phyloP scores from a whole-genome alignment of 2,888 invertebrate genomes.

The Formica aserva region DNA sequence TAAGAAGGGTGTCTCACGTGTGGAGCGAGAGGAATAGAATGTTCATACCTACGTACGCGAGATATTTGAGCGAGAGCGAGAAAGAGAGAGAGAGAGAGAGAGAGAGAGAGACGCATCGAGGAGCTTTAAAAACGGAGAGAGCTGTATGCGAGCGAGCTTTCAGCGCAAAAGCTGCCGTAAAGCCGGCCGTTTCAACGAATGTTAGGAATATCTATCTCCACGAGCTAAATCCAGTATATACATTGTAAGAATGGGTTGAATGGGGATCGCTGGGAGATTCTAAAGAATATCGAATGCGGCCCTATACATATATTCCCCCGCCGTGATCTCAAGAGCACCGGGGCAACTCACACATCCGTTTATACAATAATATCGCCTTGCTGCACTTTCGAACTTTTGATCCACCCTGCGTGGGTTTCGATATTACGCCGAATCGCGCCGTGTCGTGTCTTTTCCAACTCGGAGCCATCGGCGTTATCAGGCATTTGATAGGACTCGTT shows the following conservation, averaged over 20 bases:
- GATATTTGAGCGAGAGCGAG: slow-evolving; percentile 7
- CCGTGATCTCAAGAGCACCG: slow-evolving; percentile 56
- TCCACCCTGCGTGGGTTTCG: slow-evolving; percentile 30
- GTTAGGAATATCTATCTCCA: slow-evolving; percentile 77
- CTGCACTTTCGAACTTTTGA: slow-evolving; percentile 58
- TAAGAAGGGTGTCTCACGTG: neutral
- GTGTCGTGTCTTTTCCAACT: slow-evolving; percentile 41
- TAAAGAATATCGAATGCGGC: slow-evolving; percentile 76
- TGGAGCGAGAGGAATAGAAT: slow-evolving; percentile 16
- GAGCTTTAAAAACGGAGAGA: slow-evolving; percentile 41
- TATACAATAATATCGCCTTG: slow-evolving; percentile 47
- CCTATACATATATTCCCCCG: slow-evolving; percentile 59
- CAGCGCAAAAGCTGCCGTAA: slow-evolving; percentile 75
- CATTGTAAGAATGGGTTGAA: slow-evolving; percentile 78
- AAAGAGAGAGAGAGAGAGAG: no score
- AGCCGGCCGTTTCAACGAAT: slow-evolving; percentile 78
- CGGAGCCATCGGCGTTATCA: slow-evolving; percentile 51
- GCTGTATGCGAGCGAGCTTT: slow-evolving; percentile 72
- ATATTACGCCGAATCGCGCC: slow-evolving; percentile 36
- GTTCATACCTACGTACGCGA: slow-evolving; percentile 30
- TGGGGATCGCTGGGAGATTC: slow-evolving; percentile 67
- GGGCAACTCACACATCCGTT: slow-evolving; percentile 45
- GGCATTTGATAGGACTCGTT: slow-evolving; percentile 5
- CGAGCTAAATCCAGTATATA: slow-evolving; percentile 76
- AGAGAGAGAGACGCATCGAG: no score